A percentile compares a stretch with the other conserved stretches of the same genome.
phyloP scores from a whole-genome alignment of 2,113 vertebrate genomes.

The Callopanchax toddi region DNA sequence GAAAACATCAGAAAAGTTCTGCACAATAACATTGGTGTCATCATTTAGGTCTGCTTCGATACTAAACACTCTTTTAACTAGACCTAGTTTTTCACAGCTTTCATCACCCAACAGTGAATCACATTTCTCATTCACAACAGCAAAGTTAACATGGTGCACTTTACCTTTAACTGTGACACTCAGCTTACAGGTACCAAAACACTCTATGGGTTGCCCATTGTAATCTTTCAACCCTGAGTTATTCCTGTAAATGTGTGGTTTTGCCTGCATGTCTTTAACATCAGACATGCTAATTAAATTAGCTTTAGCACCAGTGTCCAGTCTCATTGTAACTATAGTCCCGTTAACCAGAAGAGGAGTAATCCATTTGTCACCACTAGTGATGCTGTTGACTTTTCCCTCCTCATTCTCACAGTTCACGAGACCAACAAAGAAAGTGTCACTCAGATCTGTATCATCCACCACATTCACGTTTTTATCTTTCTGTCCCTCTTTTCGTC shows the following conservation, averaged over 20 bases:
- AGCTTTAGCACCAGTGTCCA: neutral
- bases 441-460: neutral
- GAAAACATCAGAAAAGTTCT: neutral
- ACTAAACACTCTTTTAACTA: neutral
- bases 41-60: neutral
- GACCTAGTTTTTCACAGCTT: neutral
- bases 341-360: neutral
- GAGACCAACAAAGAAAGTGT: neutral
- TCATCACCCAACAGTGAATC: constrained; percentile 4
- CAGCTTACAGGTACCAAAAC: neutral
- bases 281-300: constrained; percentile 2
- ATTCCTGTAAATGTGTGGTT: neutral
- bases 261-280: neutral
- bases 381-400: too few species aligned
- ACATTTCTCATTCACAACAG: neutral
- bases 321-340: neutral
- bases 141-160: neutral
- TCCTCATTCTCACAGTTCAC: neutral
- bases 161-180: neutral
- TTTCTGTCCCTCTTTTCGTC: neutral
- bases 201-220: too few species aligned
- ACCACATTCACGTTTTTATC: neutral
- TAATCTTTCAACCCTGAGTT: neutral
- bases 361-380: neutral
- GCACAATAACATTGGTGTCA: neutral